Base-by-base conservation (phyloP, 1,140 invertebrate genomes). In the Drosophila insularis region DNA sequence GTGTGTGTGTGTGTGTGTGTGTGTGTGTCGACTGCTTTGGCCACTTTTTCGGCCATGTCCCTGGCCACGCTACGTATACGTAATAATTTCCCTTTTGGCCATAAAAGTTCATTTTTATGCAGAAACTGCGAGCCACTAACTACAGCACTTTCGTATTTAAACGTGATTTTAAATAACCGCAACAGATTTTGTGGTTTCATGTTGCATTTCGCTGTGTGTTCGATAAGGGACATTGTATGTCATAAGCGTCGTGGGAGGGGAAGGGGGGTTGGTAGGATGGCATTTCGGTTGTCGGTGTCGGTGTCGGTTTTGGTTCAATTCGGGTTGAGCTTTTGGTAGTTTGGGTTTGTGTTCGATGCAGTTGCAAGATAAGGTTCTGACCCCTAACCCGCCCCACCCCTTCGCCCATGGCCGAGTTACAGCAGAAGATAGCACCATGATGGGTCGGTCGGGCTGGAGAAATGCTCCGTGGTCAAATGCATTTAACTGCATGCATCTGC, bases 101-200 rank as follows among this genome's bases (percentile, higher is more conserved):
- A 84, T 84, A 84, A 84, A 84, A 84, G 80, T 84, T 84, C 67
- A 85, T 80, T 80, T 77, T 84, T 68, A 76, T 76, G 39, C 59
- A 40, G 23, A 43, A n/a, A 31, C 19, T 14, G 60, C 21, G 60
- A 39, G 14, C 14, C 31, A 21, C 14, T 32, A 23, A 68, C 68
- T 61, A 55, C 64, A 66, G 62, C 73, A 85, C 81, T 76, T 60
- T 76, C 39, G 72, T 70, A 85, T 84, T 84, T 84, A 84, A 84
- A 85, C 81, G 81, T 84, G 81, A 84, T 84, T 84, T 84, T 85
- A 85, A 85, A 80, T 85, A 85, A 85, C 81, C 81, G 63, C 81
- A 85, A 85, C 81, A 85, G 81, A 85, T 85, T 85, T 85, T 85
- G 81, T 85, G 81, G 81, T 80, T 85, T 85, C 54, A 84, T 84